Evolutionary conservation across 2,113 vertebrate species (phyloP).

Genomic region (Eretmochelys imbricata): DNA sequence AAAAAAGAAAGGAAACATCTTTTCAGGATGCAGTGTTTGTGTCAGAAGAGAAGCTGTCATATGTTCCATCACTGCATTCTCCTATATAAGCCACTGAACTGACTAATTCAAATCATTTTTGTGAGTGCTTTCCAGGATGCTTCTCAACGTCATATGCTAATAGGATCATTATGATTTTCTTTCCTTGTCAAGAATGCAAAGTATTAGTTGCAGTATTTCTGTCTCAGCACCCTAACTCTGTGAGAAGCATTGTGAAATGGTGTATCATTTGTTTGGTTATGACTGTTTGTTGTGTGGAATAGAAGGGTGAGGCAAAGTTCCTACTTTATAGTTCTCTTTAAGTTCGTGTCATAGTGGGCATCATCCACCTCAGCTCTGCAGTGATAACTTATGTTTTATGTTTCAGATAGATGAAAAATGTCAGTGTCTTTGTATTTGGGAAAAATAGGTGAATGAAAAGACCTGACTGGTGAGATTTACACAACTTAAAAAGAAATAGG

Average conservation of each 20-base stretch:
- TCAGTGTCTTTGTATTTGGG: background rate
- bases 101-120: background rate
- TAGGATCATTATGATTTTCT: background rate
- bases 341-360: background rate
- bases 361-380: background rate
- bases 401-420: conserved; percentile 1
- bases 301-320: background rate
- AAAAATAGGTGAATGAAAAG: background rate
- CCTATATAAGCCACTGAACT: background rate
- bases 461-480: background rate
- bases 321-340: background rate
- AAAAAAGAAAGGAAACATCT: background rate
- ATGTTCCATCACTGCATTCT: background rate
- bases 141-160: background rate
- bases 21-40: background rate
- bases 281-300: background rate
- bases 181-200: background rate
- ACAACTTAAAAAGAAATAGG: background rate
- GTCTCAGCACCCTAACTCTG: background rate
- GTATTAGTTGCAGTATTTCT: background rate
- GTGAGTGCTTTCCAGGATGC: background rate
- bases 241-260: background rate
- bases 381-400: background rate
- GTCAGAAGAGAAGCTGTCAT: background rate
- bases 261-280: background rate